These are phyloP conservation scores for Apogon hyalosoma DNA, from an alignment of 2,797 vertebrate genomes.

Conservation along the genomic window DNA sequence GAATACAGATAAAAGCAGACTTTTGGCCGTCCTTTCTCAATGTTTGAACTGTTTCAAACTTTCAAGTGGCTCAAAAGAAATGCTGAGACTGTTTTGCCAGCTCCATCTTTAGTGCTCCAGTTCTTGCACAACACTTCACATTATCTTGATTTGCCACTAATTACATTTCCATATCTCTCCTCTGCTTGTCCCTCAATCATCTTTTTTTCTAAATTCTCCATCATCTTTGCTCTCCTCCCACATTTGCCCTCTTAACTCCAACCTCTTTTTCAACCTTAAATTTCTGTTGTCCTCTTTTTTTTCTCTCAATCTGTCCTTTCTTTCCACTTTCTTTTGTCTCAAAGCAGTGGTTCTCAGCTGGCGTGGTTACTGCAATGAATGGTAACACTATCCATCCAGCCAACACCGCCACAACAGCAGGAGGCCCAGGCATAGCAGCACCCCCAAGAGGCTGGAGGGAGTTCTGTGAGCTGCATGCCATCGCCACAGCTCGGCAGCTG, in stretches of 20 bases:
- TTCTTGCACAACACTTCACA: constrained; percentile 33
- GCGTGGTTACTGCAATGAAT: constrained; percentile 95
- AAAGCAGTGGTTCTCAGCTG: constrained; percentile 86
- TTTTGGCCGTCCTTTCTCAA: constrained; percentile 44
- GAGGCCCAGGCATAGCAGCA: constrained; percentile 67
- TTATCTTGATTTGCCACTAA: constrained; percentile 56
- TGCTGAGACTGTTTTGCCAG: constrained; percentile 28
- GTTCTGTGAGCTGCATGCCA: constrained; percentile 97
- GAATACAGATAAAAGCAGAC: constrained; percentile 55
- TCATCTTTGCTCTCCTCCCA: background rate
- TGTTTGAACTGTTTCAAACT: constrained; percentile 53
- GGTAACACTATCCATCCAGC: constrained; percentile 92
- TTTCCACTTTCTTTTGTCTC: constrained; percentile 36
- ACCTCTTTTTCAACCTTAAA: constrained; percentile 15
- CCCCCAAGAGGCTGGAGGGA: constrained; percentile 93
- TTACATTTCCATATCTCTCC: constrained; percentile 53
- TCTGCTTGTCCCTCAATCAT: constrained; percentile 46
- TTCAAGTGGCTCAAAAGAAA: constrained; percentile 43
- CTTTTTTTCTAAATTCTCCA: constrained; percentile 16
- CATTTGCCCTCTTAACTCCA: constrained; percentile 16
- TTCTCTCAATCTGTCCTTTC: constrained; percentile 12
- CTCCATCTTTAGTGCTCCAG: constrained; percentile 34
- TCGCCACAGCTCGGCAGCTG: constrained; percentile 91
- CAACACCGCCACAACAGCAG: constrained; percentile 79
- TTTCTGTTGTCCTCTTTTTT: constrained; percentile 17